These are phyloP conservation scores for Spinus olivaceus DNA, from an alignment of 2,797 vertebrate species.

Conservation along the genomic window DNA sequence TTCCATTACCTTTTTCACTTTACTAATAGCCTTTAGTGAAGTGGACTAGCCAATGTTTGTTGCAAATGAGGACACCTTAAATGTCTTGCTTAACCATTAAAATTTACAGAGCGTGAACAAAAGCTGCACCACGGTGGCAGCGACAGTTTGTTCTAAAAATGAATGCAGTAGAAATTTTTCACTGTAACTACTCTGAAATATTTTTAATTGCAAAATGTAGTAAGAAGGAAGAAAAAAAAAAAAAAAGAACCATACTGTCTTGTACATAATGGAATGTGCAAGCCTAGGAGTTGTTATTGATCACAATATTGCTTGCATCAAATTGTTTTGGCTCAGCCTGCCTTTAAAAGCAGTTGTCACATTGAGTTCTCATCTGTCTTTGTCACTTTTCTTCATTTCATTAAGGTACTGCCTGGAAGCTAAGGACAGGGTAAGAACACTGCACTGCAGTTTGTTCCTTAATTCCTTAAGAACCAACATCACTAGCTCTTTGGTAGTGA, in stretches of 20 bases:
- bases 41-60: neutral
- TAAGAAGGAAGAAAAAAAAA: neutral
- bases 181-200: neutral
- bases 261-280: slow-evolving; percentile 12
- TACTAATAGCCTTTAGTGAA: neutral
- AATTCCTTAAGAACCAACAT: neutral
- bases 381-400: slow-evolving; percentile 6
- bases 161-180: slow-evolving; percentile 1
- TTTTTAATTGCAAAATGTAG: neutral
- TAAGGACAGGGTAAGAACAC: neutral
- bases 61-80: slow-evolving; percentile 6
- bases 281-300: slow-evolving; percentile 21
- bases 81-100: neutral
- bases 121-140: neutral
- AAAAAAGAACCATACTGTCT: neutral
- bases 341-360: slow-evolving; percentile 15
- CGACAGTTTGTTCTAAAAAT: neutral
- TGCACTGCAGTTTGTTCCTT: neutral
- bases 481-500: neutral
- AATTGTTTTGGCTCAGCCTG: neutral
- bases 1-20: neutral
- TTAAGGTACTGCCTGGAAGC: neutral
- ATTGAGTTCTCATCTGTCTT: neutral
- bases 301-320: slow-evolving; percentile 1
- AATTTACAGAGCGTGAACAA: slow-evolving; percentile 15